Evolutionary conservation across 2,888 invertebrate species (phyloP).

Genomic region (Cremastinae sp.): DNA sequence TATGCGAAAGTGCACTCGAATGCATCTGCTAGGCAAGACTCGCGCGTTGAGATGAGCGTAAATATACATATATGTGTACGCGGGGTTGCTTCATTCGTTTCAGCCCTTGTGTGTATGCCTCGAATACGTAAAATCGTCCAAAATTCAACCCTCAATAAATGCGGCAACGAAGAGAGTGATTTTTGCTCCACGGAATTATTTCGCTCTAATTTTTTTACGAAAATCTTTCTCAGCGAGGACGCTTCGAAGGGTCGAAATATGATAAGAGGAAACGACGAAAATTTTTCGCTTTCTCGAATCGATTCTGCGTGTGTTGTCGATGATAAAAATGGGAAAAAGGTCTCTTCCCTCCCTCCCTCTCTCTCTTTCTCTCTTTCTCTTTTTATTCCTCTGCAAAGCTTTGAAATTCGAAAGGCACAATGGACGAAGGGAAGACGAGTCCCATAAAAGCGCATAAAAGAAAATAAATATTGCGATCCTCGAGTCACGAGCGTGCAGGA

Average conservation of each 20-base stretch:
- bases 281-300: slow-evolving; percentile 21
- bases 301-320: slow-evolving; percentile 4
- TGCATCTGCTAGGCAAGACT: slow-evolving; percentile 50
- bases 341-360: no score
- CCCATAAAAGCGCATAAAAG: slow-evolving; percentile 39
- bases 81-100: slow-evolving; percentile 40
- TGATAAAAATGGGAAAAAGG: background rate
- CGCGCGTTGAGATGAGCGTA: slow-evolving; percentile 44
- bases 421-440: slow-evolving; percentile 4
- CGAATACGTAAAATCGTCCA: slow-evolving; percentile 5
- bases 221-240: background rate
- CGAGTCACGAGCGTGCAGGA: slow-evolving; percentile 16
- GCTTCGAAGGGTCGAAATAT: background rate
- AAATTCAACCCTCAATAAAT: slow-evolving; percentile 14
- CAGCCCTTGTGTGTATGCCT: slow-evolving; percentile 1
- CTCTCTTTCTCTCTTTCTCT: no score
- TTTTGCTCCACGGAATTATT: background rate
- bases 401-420: no score
- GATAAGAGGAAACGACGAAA: background rate
- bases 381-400: no score
- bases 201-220: background rate
- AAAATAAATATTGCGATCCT: slow-evolving; percentile 23
- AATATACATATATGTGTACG: slow-evolving; percentile 20
- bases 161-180: background rate
- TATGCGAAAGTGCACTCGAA: slow-evolving; percentile 48